These are phyloP conservation scores for Nannoperca australis DNA, from an alignment of 2,797 vertebrate species.

Conservation along the genomic window DNA sequence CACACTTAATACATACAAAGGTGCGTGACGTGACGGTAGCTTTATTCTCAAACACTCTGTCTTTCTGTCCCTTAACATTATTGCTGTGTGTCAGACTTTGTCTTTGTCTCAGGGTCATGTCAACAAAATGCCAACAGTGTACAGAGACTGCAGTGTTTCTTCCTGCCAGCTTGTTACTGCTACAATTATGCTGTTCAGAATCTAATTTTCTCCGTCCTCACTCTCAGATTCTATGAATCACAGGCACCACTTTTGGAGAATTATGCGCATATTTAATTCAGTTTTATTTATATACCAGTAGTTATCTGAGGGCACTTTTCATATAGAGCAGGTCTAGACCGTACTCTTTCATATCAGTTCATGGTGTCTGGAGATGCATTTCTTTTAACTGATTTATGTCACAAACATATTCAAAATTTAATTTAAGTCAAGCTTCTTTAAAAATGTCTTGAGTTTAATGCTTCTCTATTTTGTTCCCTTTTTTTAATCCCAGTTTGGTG, in stretches of 20 bases:
- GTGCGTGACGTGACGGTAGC: background rate
- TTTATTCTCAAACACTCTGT: slow-evolving; percentile 6
- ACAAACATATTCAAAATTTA: background rate
- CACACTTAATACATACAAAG: background rate
- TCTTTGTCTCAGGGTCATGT: slow-evolving; percentile 2
- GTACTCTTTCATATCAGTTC: background rate
- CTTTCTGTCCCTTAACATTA: background rate
- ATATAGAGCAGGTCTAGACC: too few species aligned
- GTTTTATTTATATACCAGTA: too few species aligned
- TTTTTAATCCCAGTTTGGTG: background rate
- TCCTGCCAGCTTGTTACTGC: background rate
- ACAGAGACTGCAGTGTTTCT: background rate
- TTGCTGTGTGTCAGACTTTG: background rate
- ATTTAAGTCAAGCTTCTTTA: background rate
- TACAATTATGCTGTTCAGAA: background rate
- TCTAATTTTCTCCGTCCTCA: background rate
- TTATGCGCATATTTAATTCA: background rate
- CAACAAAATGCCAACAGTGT: background rate
- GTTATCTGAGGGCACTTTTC: too few species aligned
- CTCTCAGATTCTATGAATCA: slow-evolving; percentile 18
- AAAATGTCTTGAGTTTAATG: background rate
- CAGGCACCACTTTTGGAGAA: background rate
- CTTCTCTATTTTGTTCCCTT: background rate
- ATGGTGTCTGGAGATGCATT: background rate
- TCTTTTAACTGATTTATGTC: background rate